Conservation (phyloP, 2,113 vertebrate genomes). For the Galbula dea region DNA sequence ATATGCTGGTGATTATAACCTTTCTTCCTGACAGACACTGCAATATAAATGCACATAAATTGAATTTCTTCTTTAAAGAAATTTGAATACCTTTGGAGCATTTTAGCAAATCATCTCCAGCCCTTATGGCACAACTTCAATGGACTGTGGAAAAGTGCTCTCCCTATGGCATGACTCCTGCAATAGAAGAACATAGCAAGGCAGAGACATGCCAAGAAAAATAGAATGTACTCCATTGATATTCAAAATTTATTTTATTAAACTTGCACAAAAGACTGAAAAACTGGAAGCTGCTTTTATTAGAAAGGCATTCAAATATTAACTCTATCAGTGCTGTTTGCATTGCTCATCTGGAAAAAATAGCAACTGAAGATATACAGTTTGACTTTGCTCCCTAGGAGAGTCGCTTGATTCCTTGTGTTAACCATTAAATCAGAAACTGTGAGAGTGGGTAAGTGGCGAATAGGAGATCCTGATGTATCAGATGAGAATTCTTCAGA, state of each 20-base stretch:
- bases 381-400: conserved; percentile 17
- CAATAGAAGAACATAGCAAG: conserved; percentile 70
- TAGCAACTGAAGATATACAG: neutral
- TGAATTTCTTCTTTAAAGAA: conserved; percentile 97
- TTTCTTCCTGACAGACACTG: conserved; percentile 96
- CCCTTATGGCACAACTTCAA: conserved; percentile 90
- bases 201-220: conserved; percentile 88
- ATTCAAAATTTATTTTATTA: conserved; percentile 97
- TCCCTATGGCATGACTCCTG: conserved; percentile 82
- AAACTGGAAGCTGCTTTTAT: conserved; percentile 60
- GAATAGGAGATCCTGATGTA: neutral
- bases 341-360: neutral
- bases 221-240: conserved; percentile 92
- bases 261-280: conserved; percentile 86
- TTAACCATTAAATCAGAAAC: conserved; percentile 54
- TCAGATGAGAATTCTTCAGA: conserved; percentile 1
- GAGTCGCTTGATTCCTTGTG: neutral
- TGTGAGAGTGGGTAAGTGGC: neutral
- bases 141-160: conserved; percentile 90
- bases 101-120: conserved; percentile 98
- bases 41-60: conserved; percentile 99
- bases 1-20: conserved; percentile 95
- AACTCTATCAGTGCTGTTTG: conserved; percentile 55
- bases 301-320: conserved; percentile 62
- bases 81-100: conserved; percentile 94